phyloP scores from a whole-genome alignment of 2,113 vertebrate species.

The Oncorhynchus kisutch region DNA sequence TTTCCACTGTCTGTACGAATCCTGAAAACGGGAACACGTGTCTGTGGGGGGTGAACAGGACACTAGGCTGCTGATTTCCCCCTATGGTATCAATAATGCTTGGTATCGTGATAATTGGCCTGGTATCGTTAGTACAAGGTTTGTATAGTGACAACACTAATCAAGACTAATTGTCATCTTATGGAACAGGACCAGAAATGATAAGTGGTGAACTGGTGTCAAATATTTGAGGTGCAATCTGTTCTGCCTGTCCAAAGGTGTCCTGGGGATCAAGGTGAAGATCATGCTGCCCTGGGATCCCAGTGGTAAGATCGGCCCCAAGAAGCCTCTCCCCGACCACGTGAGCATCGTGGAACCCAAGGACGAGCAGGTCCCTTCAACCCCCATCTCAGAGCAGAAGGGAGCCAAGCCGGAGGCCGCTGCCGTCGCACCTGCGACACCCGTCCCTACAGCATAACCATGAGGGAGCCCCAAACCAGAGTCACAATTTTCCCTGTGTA shows the following conservation, averaged over 20 bases:
- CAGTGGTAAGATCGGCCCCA: slow-evolving; percentile 96
- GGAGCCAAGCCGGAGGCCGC: slow-evolving; percentile 94
- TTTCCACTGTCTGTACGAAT: no score
- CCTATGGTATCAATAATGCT: no score
- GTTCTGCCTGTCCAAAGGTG: slow-evolving; percentile 73
- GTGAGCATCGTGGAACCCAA: slow-evolving; percentile 99
- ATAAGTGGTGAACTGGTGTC: background rate
- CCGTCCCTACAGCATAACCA: slow-evolving; percentile 86
- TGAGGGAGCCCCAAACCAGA: background rate
- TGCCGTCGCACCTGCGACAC: slow-evolving; percentile 87
- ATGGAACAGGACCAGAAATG: background rate
- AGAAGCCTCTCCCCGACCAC: slow-evolving; percentile 96
- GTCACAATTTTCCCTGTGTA: background rate
- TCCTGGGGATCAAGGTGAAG: slow-evolving; percentile 98
- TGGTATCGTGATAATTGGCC: no score
- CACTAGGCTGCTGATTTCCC: no score
- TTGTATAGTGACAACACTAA: no score
- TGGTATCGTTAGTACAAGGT: no score
- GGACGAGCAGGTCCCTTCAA: slow-evolving; percentile 92
- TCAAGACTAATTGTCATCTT: background rate
- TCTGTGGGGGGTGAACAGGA: no score
- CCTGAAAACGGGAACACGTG: no score
- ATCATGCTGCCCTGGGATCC: slow-evolving; percentile 99
- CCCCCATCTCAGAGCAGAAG: slow-evolving; percentile 97
- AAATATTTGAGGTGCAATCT: background rate